phyloP scores from a whole-genome alignment of 1,140 invertebrate genomes.

The Halyomorpha halys region DNA sequence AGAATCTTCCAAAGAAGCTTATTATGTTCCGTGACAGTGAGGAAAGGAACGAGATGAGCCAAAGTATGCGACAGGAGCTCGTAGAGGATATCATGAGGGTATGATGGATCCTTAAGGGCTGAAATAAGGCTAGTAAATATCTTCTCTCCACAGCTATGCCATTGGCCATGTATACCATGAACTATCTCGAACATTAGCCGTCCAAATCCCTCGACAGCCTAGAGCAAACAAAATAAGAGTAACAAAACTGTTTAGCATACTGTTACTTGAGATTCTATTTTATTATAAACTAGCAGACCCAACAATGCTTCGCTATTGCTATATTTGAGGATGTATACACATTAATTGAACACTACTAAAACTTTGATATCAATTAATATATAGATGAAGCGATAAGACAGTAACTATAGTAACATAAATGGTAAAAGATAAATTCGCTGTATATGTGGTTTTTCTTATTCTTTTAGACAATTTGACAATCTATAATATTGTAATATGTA shows the following conservation, averaged over 20 bases:
- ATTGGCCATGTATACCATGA: conserved; percentile 63
- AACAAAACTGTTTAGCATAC: not conserved
- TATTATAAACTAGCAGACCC: no score
- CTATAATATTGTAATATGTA: no score
- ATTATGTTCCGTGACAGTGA: conserved; percentile 22
- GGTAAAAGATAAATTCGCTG: no score
- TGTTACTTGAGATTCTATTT: no score
- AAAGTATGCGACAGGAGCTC: conserved; percentile 12
- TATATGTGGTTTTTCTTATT: no score
- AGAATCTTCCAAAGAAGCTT: conserved; percentile 28
- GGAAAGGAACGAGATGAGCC: conserved; percentile 20
- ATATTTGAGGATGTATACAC: no score
- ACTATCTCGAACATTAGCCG: conserved; percentile 77
- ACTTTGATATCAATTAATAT: no score
- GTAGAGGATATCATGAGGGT: conserved; percentile 4
- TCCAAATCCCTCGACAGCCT: conserved; percentile 62
- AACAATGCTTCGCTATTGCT: no score
- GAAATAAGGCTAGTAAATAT: conserved; percentile 14
- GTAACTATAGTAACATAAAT: no score
- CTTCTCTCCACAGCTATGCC: conserved; percentile 62
- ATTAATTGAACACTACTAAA: no score
- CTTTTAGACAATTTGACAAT: no score
- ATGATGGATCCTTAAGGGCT: conserved; percentile 11
- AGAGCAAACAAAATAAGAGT: conserved; percentile 13
- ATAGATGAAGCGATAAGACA: no score